Conservation (phyloP, 2,797 vertebrate species). For the Protosalanx chinensis region DNA sequence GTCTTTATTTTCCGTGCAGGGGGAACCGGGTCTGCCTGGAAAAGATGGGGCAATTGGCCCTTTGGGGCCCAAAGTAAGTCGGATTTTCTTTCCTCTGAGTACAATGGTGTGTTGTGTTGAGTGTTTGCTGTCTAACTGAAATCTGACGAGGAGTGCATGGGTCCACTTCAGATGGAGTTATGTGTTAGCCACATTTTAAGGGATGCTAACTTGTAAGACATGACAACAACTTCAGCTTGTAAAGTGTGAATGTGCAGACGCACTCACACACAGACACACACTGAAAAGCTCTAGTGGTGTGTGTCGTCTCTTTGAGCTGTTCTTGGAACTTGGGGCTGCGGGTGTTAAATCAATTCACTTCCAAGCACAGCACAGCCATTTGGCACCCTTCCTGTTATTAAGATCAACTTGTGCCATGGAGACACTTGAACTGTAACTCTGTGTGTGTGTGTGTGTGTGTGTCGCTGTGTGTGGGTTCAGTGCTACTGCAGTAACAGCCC, state of each 20-base stretch:
- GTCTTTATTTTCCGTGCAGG: conserved; percentile 58
- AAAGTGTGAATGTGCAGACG: not conserved
- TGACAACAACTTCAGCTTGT: not conserved
- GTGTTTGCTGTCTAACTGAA: not conserved
- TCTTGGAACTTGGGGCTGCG: conserved; percentile 38
- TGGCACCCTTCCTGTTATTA: conserved; percentile 57
- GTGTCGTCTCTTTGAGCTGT: conserved; percentile 46
- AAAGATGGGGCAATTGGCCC: conserved; percentile 51
- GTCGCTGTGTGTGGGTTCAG: conserved; percentile 22
- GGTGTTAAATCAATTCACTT: conserved; percentile 32
- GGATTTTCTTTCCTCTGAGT: not conserved
- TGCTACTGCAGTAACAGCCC: conserved; percentile 10
- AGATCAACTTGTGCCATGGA: conserved; percentile 48
- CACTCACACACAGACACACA: no score
- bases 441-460: conserved; percentile 8
- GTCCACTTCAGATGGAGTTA: not conserved
- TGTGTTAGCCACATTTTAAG: not conserved
- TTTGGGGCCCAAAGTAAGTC: conserved; percentile 69
- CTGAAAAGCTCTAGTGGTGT: not conserved
- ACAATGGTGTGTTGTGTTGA: not conserved
- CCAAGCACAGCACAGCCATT: conserved; percentile 52
- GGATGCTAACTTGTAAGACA: not conserved
- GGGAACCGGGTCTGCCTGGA: conserved; percentile 65
- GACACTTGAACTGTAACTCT: conserved; percentile 17
- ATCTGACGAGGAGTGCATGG: not conserved